Evolutionary conservation across 2,888 invertebrate species (phyloP).

Genomic region (Sinotaia quadrata): DNA sequence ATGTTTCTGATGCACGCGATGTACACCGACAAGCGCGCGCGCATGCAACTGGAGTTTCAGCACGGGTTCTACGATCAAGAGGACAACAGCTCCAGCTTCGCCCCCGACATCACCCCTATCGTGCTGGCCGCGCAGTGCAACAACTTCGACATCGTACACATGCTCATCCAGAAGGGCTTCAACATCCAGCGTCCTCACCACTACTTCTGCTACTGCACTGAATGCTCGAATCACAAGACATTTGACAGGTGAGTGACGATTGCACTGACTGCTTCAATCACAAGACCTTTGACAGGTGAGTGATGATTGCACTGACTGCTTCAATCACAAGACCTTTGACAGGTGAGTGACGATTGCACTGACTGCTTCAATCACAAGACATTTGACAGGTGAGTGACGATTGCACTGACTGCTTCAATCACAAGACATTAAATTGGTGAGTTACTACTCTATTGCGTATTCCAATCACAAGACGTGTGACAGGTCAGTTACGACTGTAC

Average conservation of each 20-base stretch:
- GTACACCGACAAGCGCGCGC: slow-evolving; percentile 40
- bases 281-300: slow-evolving; percentile 46
- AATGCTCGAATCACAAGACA: slow-evolving; percentile 48
- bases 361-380: slow-evolving; percentile 49
- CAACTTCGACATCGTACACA: slow-evolving; percentile 53
- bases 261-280: slow-evolving; percentile 49
- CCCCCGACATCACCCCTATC: slow-evolving; percentile 50
- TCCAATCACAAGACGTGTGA: slow-evolving; percentile 49
- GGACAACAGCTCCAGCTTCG: slow-evolving; percentile 46
- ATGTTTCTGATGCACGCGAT: slow-evolving; percentile 43
- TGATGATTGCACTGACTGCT: slow-evolving; percentile 43
- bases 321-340: slow-evolving; percentile 50
- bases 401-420: slow-evolving; percentile 49
- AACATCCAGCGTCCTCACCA: slow-evolving; percentile 47
- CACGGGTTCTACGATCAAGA: slow-evolving; percentile 50
- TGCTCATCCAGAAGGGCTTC: slow-evolving; percentile 50
- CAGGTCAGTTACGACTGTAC: no score
- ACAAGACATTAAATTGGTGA: slow-evolving; percentile 47
- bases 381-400: slow-evolving; percentile 41
- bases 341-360: slow-evolving; percentile 38
- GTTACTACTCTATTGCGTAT: slow-evolving; percentile 49
- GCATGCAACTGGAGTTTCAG: slow-evolving; percentile 46
- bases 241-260: slow-evolving; percentile 41
- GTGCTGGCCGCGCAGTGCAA: slow-evolving; percentile 53
- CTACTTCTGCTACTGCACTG: slow-evolving; percentile 50